Evolutionary conservation across 2,888 invertebrate species (phyloP), one percentile per base, ranked within the genome.

Genomic region (Seira sanloemensis): DNA sequence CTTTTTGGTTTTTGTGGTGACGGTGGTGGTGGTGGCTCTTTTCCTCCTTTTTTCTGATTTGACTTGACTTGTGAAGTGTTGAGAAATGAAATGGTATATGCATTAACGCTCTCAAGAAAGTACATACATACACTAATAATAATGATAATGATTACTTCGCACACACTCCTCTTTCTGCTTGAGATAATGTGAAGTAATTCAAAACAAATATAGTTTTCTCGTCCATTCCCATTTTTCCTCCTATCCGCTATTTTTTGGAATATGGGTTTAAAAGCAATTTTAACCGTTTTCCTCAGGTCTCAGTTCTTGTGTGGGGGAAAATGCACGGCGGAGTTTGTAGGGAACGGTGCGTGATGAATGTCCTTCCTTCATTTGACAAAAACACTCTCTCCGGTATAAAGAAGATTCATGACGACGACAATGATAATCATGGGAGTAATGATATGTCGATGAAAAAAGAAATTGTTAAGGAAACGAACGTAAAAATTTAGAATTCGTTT

Each of bases 11-110:
- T 75, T 75, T 71, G 46, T 26, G 75, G 76, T 81, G 62, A 54
- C 25, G 80, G 74, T 72, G 71, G 50, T 23, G 46, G 65, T 23
- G 27, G 68, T 75, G 75, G 50, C 68, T 68, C 75, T 26, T 62
- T 67, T 37, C 27, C 26, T 62, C 26, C 65, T 72, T 74, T 66
- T 72, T 74, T 50, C 71, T 82, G 78, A 83, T 83, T 83, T 78
- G 77, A 78, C 54, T 78, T 83, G 83, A 83, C 77, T 83, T 78
- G 77, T 78, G 78, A 83, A 83, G 77, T 83, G 83, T 73, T 83
- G 83, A 83, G 83, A 83, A 83, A 76, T 83, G 62, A 83, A 77
- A 83, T 78, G 78, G 83, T 72, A 77, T 83, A 77, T 78, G 83
- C 77, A 83, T 83, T 83, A 83, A 72, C 77, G 54, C 73, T 77